Base-by-base conservation (phyloP, 1,140 invertebrate species). In the Drosophila sechellia region DNA sequence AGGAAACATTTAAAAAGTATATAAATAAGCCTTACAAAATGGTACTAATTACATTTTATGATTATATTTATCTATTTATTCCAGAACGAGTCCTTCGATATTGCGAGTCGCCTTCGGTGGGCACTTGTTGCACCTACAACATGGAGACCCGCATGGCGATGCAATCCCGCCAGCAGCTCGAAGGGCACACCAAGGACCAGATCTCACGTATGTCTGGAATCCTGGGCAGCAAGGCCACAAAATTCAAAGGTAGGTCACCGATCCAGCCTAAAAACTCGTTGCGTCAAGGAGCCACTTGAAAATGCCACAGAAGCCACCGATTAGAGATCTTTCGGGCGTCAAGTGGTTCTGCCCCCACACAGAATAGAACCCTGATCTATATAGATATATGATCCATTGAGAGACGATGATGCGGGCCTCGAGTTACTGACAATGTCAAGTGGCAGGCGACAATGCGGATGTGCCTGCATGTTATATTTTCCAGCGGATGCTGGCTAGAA, bases 241-340 rank as follows among this genome's bases (percentile, higher is more conserved):
- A 93, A 85, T 93, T 94, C 69, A 93, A 94, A 80, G 92, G 93
- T 93, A 84, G 93, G 92, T 90, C 37, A 34, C 48, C 48, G 27
- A 17, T 34, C 0, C 43, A 22, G 13, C 6, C 11, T 4, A 50
- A 0, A 0, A n/a, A n/a, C 12, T 15, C 13, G 6, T 12, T 17
- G 25, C 50, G 20, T 27, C 56, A 72, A 63, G 65, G 25, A 75
- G 64, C 79, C 76, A 87, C 84, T 90, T 74, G 78, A 87, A 64
- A 31, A 17, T 72, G 79, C 64, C 79, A 81, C 57, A 43, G 53
- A 56, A 48, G 45, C 46, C 60, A 66, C 11, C 58, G 64, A 57
- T 66, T 55, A 60, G 40, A 53, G 64, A 64, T 79, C 75, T 69
- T 57, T 60, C 57, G 81, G 59, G 75, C 68, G 83, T 86, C 81